Base-by-base conservation (phyloP, 2,797 vertebrate genomes). In the Nyctalus aviator region DNA sequence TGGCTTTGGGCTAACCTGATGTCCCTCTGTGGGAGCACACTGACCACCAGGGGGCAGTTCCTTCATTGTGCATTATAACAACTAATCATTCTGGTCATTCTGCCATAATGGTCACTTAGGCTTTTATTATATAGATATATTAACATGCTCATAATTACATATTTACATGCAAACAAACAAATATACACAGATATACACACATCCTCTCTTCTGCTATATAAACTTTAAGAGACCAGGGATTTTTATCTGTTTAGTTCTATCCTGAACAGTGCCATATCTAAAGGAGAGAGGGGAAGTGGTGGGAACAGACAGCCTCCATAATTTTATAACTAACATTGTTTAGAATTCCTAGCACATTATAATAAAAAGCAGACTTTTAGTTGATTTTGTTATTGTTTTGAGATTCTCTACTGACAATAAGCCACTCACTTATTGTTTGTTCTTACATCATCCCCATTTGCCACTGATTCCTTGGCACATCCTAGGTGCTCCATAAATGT, bases 201-300 rank as follows among this genome's bases (percentile, higher is more conserved):
- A 37, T 25, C 21, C 8, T 30, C 21, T 57, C 2, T 77, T 83
- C 7, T 73, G 2, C 11, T 62, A 81, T 57, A 6, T 41, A 53
- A 79, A 3, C n/a, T 84, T 77, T 4, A 32, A 69, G 12, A 50
- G 15, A 6, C 21, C 30, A 88, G 21, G 3, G 2, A 78, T 48
- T 55, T 81, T 71, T 57, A n/a, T 75, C 10, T 68, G 9, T 44
- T 73, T 46, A 41, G 44, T 44, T 44, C 44, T 44, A 44, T 44
- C 44, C 44, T 44, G 44, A 44, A 44, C 44, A 44, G 15, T n/a
- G 13, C 2, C n/a, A 50, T 20, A 37, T 5, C 8, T 53, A 50
- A 15, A 6, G 9, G 3, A 27, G 23, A 35, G 1, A 57, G 0
- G 1, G 3, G 2, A 66, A 35, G 20, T n/a, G 2, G 0, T 68